Base-by-base conservation (phyloP, 1,140 invertebrate species). In the Drosophila kurseongensis region DNA sequence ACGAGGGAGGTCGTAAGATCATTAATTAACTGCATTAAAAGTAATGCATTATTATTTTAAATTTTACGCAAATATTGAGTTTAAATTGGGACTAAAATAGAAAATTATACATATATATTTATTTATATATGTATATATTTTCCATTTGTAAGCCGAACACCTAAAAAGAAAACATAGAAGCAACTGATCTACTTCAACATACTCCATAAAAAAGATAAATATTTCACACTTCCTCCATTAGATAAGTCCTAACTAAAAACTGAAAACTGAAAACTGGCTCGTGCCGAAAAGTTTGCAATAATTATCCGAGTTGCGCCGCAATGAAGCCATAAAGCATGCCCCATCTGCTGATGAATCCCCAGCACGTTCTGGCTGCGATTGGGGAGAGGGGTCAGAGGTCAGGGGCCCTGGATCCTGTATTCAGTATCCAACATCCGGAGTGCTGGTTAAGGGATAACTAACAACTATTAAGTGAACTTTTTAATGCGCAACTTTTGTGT, bases 401-500 rank as follows among this genome's bases (percentile, higher is more conserved):
- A 41, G 65, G 14, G 41, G 48, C 8, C 29, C 29, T 32, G 7
- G 29, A 32, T 32, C 29, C 29, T 7, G 29, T 32, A 32, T 32
- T 32, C 29, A 32, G 29, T 32, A 32, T 1, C 29, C 29, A 32
- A 7, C 8, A 32, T 32, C 29, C 29, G 29, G 7, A 38, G 16
- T 0, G 4, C 7, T 50, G 51, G 23, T n/a, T 42, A 12, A 51
- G 51, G 29, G 58, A 36, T 57, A 71, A 79, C 65, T 51, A 72
- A 51, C 54, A 66, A 75, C 74, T 78, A 67, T 81, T 78, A 85
- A 36, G 67, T 67, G 38, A 71, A 81, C 81, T 85, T 85, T 85
- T 86, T 75, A 81, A 85, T 86, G 78, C 42, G 44, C 61, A 78
- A 75, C 63, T 86, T 84, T 80, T 77, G 78, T 76, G 73, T 61